These are phyloP conservation scores for Drosophila neocordata DNA, from an alignment of 1,140 invertebrate genomes.

Conservation along the genomic window DNA sequence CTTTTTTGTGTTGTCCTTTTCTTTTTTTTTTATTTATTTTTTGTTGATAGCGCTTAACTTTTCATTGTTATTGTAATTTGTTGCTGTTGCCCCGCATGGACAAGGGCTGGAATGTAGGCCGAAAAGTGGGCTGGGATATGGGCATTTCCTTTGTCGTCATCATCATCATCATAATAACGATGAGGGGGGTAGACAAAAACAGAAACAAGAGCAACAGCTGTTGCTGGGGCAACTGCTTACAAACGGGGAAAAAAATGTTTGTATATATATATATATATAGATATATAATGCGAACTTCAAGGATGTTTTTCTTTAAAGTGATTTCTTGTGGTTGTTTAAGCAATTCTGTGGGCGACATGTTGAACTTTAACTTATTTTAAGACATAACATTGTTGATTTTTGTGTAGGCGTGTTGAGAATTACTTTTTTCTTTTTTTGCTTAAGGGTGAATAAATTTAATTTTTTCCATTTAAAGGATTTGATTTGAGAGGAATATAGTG, in stretches of 20 bases:
- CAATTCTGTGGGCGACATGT: constrained; percentile 12
- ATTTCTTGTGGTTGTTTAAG: constrained; percentile 57
- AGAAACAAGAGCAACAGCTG: constrained; percentile 64
- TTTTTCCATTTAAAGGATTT: background rate
- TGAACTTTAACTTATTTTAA: background rate
- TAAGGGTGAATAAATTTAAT: no score
- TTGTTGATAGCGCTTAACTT: constrained; percentile 73
- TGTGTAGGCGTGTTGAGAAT: no score
- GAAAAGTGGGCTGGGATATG: background rate
- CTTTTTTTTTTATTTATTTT: constrained; percentile 65
- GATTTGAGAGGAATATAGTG: no score
- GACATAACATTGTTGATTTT: no score
- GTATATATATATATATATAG: background rate
- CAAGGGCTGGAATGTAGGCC: constrained; percentile 20
- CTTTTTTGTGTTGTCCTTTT: constrained; percentile 36
- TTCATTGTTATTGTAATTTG: constrained; percentile 80
- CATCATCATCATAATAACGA: constrained; percentile 55
- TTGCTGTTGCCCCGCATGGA: constrained; percentile 41
- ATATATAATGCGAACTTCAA: constrained; percentile 45
- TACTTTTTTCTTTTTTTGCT: no score
- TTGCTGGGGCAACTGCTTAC: constrained; percentile 51
- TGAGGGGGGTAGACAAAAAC: constrained; percentile 41
- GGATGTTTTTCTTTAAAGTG: constrained; percentile 63
- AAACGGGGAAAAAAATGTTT: constrained; percentile 21
- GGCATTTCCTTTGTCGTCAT: constrained; percentile 10